Percentiles rank a stretch among this genome's conserved stretches.
Conservation (phyloP, 2,797 vertebrate species). For the Calcarius lapponicus region DNA sequence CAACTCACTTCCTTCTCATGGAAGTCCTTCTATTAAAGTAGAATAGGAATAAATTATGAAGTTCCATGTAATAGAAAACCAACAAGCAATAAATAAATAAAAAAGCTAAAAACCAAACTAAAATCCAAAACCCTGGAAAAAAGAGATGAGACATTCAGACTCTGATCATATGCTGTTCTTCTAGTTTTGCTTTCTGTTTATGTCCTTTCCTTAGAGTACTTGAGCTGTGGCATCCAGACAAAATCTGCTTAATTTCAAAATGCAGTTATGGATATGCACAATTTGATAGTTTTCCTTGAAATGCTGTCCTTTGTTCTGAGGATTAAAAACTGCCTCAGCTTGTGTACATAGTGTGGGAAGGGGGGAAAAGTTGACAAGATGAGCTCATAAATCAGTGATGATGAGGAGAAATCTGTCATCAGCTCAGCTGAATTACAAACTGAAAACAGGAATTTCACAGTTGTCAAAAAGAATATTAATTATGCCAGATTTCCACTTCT, state of each 20-base stretch:
- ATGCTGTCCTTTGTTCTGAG: neutral
- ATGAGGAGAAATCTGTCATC: constrained; percentile 25
- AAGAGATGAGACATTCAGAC: neutral
- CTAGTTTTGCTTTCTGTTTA: neutral
- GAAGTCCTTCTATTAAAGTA: neutral
- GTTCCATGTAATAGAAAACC: neutral
- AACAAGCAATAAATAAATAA: neutral
- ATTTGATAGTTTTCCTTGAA: neutral
- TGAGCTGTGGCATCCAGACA: neutral
- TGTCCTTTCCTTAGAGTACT: neutral
- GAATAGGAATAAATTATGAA: neutral
- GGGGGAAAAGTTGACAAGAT: neutral
- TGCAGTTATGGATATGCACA: neutral
- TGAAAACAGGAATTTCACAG: neutral
- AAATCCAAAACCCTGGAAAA: neutral
- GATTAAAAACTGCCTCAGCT: neutral
- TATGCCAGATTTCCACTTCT: neutral
- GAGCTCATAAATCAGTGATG: constrained; percentile 29
- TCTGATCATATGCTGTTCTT: neutral
- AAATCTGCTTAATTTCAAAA: neutral
- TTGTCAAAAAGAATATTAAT: constrained; percentile 9
- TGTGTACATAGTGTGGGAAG: constrained; percentile 9
- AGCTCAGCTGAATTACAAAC: neutral
- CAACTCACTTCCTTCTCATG: neutral
- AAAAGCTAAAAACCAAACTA: neutral